Conservation (phyloP, 2,113 vertebrate genomes). For the Corvus moneduloides region DNA sequence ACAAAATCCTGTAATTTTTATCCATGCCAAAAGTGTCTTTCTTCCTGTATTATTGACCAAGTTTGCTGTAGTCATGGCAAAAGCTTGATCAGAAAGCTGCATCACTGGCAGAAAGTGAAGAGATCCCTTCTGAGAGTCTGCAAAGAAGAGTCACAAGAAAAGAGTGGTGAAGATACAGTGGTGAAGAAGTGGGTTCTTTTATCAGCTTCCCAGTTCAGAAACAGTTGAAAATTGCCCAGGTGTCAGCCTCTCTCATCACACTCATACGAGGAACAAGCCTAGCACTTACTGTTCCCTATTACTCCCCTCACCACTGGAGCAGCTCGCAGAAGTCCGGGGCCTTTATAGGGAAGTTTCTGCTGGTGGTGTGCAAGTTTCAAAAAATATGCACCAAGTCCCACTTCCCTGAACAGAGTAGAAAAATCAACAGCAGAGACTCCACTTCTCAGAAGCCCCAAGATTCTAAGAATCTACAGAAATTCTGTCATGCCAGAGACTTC, state of each 20-base stretch:
- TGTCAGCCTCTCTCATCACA: not conserved
- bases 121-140: not conserved
- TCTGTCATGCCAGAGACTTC: not conserved
- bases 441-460: not conserved
- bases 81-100: not conserved
- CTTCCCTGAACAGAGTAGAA: not conserved
- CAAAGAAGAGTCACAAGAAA: not conserved
- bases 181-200: not conserved
- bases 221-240: not conserved
- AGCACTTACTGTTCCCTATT: not conserved
- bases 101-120: not conserved
- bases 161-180: not conserved
- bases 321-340: accelerated
- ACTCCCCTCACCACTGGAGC: accelerated
- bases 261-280: not conserved
- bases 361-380: not conserved
- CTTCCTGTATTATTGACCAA: not conserved
- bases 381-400: not conserved
- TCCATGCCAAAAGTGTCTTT: not conserved
- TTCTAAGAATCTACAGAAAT: not conserved
- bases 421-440: not conserved
- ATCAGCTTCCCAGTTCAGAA: not conserved
- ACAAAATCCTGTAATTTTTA: conserved; percentile 6
- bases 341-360: not conserved
- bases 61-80: not conserved